phyloP scores from a whole-genome alignment of 1,140 invertebrate genomes.

The Magallana gigas region DNA sequence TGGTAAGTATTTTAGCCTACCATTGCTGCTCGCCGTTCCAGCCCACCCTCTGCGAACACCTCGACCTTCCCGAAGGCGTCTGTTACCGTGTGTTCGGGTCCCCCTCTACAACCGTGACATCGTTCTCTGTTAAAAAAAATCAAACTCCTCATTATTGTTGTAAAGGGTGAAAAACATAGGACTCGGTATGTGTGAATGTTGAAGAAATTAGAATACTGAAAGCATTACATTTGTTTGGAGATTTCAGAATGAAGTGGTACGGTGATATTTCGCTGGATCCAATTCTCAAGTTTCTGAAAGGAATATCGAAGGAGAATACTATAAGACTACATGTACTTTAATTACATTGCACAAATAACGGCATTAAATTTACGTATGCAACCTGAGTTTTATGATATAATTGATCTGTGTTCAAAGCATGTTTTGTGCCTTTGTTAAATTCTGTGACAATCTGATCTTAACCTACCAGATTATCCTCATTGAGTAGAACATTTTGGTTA shows the following conservation, averaged over 20 bases:
- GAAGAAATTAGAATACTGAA: background rate
- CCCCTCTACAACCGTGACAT: background rate
- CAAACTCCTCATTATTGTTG: background rate
- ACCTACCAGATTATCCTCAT: slow-evolving; percentile 1
- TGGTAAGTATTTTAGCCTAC: background rate
- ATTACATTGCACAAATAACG: too few species aligned
- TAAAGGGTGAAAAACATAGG: background rate
- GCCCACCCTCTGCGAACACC: slow-evolving; percentile 7
- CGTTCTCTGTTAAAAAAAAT: background rate
- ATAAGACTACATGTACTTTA: too few species aligned
- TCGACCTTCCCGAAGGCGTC: slow-evolving; percentile 30
- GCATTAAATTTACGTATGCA: too few species aligned
- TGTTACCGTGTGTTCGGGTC: background rate
- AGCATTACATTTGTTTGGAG: background rate
- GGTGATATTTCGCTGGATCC: slow-evolving; percentile 15
- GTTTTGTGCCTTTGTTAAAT: background rate
- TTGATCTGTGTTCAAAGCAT: too few species aligned
- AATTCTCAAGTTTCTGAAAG: slow-evolving; percentile 21
- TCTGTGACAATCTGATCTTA: background rate
- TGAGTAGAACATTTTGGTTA: background rate
- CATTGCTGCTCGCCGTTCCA: slow-evolving; percentile 11
- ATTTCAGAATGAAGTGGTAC: background rate
- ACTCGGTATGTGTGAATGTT: background rate
- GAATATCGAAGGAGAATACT: background rate
- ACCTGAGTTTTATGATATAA: too few species aligned